These are phyloP conservation scores for Clusia tigrina DNA, from an alignment of 2,888 invertebrate species.

Conservation along the genomic window DNA sequence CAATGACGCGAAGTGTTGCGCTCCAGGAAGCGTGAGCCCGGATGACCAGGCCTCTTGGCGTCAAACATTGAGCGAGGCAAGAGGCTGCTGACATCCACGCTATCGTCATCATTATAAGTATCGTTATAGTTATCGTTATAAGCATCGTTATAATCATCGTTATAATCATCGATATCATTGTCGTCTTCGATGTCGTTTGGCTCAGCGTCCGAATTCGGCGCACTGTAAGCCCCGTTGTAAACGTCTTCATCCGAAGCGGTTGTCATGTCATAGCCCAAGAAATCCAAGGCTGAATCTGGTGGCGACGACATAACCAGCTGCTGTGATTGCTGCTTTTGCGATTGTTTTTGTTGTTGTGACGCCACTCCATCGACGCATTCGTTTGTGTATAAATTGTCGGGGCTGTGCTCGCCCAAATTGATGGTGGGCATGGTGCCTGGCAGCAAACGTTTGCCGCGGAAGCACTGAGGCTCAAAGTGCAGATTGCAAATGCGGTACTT, in stretches of 20 bases:
- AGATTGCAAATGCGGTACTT: conserved; percentile 2
- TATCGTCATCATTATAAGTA: conserved; percentile 1
- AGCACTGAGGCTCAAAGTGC: neutral
- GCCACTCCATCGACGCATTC: neutral
- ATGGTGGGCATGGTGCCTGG: neutral
- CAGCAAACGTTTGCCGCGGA: neutral
- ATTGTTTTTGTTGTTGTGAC: neutral
- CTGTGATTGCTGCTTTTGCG: too few relatives aligned
- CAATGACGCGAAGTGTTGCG: conserved; percentile 48
- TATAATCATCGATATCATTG: neutral
- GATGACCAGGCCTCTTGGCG: conserved; percentile 13
- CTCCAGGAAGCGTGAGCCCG: conserved; percentile 39
- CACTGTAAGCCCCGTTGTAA: neutral
- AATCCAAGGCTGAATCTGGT: too few relatives aligned
- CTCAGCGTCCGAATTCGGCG: neutral
- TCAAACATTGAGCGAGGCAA: too few relatives aligned
- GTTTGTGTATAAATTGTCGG: neutral
- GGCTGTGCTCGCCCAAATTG: neutral
- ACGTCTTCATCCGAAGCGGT: neutral
- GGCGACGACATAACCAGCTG: too few relatives aligned
- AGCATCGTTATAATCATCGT: neutral
- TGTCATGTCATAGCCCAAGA: too few relatives aligned
- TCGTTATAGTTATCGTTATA: conserved; percentile 4
- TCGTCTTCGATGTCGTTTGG: neutral
- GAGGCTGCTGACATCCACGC: conserved; percentile 6